phyloP scores from a whole-genome alignment of 2,888 invertebrate species.

The Zygothrica quintamaculata region DNA sequence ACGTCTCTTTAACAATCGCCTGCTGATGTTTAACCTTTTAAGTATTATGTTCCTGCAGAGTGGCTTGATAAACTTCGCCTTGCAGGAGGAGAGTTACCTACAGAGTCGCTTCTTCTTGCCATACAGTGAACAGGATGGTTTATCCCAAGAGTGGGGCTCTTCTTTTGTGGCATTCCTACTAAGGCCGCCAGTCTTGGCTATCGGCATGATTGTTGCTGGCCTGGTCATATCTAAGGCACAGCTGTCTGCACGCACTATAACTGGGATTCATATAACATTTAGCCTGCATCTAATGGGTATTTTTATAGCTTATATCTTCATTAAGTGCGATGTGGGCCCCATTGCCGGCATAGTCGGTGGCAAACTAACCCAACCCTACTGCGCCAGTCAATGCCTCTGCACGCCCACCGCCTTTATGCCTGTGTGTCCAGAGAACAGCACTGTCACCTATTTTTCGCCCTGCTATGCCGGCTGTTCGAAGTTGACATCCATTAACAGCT shows the following conservation, averaged over 20 bases:
- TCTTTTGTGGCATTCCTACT: slow-evolving; percentile 86
- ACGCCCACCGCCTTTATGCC: slow-evolving; percentile 86
- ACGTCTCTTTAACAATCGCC: slow-evolving; percentile 86
- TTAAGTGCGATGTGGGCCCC: slow-evolving; percentile 85
- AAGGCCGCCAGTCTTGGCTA: slow-evolving; percentile 86
- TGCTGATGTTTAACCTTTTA: slow-evolving; percentile 86
- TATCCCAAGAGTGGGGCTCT: slow-evolving; percentile 86
- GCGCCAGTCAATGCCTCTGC: slow-evolving; percentile 87
- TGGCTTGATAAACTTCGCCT: slow-evolving; percentile 86
- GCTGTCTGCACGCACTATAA: slow-evolving; percentile 85
- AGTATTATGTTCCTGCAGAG: slow-evolving; percentile 85
- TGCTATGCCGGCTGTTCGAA: slow-evolving; percentile 89
- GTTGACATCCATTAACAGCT: slow-evolving; percentile 84
- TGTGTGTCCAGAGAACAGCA: slow-evolving; percentile 86
- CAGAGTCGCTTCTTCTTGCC: slow-evolving; percentile 87
- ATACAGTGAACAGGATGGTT: slow-evolving; percentile 85
- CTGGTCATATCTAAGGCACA: slow-evolving; percentile 86
- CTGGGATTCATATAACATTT: slow-evolving; percentile 85
- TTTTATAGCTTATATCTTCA: slow-evolving; percentile 85
- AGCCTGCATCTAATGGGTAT: slow-evolving; percentile 84
- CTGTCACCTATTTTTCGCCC: slow-evolving; percentile 88
- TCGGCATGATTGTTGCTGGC: slow-evolving; percentile 86
- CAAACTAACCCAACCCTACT: slow-evolving; percentile 85
- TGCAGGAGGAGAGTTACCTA: slow-evolving; percentile 86
- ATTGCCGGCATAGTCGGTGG: slow-evolving; percentile 85